Evolutionary conservation across 1,140 invertebrate species (phyloP), one percentile per base, ranked within the genome.

Genomic region (Hylaeus volcanicus): DNA sequence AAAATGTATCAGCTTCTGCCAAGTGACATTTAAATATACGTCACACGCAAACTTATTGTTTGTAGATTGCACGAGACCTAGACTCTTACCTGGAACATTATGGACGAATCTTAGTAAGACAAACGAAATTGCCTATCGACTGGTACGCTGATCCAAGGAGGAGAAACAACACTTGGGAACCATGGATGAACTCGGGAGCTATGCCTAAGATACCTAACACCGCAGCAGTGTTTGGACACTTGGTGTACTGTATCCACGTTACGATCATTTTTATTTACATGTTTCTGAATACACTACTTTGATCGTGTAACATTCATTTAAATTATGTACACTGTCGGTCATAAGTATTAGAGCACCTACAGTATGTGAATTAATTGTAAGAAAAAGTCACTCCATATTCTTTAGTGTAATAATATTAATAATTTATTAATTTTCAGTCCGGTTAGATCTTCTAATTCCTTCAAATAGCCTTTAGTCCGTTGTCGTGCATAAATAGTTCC

Each of bases 81-180:
- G 91, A 94, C 78, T 72, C 89, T 15, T 88, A 89, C 5, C 78
- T 94, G 11, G 91, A 93, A 69, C 86, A 88, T 4, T 93, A 94
- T 64, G 85, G 91, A 1, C 87, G 82, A 9, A 82, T 90, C 5
- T 70, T 94, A 3, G 84, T 91, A 26, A 88, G 88, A 0, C 94
- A 94, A 60, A 71, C 84, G 0, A 90, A 85, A 66, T 58, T 89
- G n/a, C 90, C 90, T 0, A 76, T 92, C 5, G 93, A 94, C 39
- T 89, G 89, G 80, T 73, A 86, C 39, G 94, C 94, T 1, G 92
- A 94, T 88, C 94, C 94, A 3, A 89, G 86, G 26, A 87, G 89
- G 51, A 93, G 86, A 63, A 94, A 94, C 82, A 88, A 92, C 68
- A 94, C 94, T 0, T 94, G 94, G 94, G 90, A 90, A 39, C 90